Evolutionary conservation across 2,888 invertebrate species (phyloP).

Genomic region (Euclidia mi): DNA sequence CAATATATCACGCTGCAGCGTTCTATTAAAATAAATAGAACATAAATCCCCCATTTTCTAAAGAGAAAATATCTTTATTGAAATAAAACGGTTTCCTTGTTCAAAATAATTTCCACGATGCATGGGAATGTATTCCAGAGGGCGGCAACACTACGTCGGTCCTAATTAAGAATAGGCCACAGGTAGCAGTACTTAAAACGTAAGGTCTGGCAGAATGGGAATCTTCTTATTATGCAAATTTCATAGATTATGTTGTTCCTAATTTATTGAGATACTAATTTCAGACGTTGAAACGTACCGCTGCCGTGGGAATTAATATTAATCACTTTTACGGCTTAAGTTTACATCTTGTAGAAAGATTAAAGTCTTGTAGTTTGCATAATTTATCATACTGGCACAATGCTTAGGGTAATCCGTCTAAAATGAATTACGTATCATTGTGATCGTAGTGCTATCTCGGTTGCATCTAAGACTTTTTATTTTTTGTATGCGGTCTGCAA

Average conservation of each 20-base stretch:
- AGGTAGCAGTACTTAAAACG: slow-evolving; percentile 49
- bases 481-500: no score
- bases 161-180: slow-evolving; percentile 68
- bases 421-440: no score
- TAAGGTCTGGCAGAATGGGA: slow-evolving; percentile 60
- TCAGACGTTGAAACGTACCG: slow-evolving; percentile 38
- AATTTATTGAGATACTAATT: slow-evolving; percentile 63
- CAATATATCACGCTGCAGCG: slow-evolving; percentile 26
- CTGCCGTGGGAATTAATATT: slow-evolving; percentile 47
- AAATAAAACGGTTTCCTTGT: slow-evolving; percentile 17
- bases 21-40: slow-evolving; percentile 34
- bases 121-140: slow-evolving; percentile 37
- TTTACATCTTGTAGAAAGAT: slow-evolving; percentile 23
- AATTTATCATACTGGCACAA: slow-evolving; percentile 1
- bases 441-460: no score
- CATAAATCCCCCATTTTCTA: slow-evolving; percentile 21
- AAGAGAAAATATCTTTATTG: slow-evolving; percentile 17
- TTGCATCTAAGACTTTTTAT: no score
- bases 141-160: slow-evolving; percentile 33
- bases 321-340: slow-evolving; percentile 31
- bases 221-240: slow-evolving; percentile 69
- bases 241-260: slow-evolving; percentile 58
- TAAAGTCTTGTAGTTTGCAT: slow-evolving; percentile 19
- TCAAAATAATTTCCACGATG: slow-evolving; percentile 32
- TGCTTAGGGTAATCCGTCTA: not conserved